Conservation (phyloP, 2,113 vertebrate genomes). For the Entelurus aequoreus region DNA sequence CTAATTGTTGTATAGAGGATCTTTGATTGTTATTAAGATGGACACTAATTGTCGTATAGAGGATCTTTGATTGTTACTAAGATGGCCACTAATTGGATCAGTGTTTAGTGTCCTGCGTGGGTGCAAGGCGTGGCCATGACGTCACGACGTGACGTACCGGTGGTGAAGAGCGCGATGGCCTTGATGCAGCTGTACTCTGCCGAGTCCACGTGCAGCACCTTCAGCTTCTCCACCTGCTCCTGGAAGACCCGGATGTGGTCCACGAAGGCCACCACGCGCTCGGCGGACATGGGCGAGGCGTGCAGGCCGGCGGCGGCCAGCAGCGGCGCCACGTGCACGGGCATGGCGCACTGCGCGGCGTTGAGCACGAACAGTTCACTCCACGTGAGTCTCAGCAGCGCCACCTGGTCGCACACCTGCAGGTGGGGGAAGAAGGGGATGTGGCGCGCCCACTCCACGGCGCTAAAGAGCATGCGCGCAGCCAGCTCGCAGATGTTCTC, state of each 20-base stretch:
- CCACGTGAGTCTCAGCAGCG: conserved; percentile 93
- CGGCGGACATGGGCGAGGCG: conserved; percentile 94
- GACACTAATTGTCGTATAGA: too few relatives aligned
- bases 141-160: conserved; percentile 75
- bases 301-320: conserved; percentile 93
- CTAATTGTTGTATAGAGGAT: too few relatives aligned
- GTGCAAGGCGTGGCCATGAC: not conserved
- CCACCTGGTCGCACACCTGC: conserved; percentile 97
- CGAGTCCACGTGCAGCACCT: conserved; percentile 93
- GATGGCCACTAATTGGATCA: too few relatives aligned
- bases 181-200: conserved; percentile 98
- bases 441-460: conserved; percentile 97
- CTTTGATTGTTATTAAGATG: too few relatives aligned
- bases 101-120: not conserved
- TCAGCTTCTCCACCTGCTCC: conserved; percentile 97
- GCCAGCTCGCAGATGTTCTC: conserved; percentile 99
- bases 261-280: conserved; percentile 97
- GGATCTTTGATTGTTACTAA: too few relatives aligned
- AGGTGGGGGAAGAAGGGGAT: conserved; percentile 98
- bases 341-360: conserved; percentile 95
- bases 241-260: conserved; percentile 99
- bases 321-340: conserved; percentile 90
- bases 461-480: conserved; percentile 94
- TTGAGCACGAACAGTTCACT: conserved; percentile 97
- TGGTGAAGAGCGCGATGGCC: conserved; percentile 95